phyloP scores from a whole-genome alignment of 2,888 invertebrate species.

The Loripinus fragilis region DNA sequence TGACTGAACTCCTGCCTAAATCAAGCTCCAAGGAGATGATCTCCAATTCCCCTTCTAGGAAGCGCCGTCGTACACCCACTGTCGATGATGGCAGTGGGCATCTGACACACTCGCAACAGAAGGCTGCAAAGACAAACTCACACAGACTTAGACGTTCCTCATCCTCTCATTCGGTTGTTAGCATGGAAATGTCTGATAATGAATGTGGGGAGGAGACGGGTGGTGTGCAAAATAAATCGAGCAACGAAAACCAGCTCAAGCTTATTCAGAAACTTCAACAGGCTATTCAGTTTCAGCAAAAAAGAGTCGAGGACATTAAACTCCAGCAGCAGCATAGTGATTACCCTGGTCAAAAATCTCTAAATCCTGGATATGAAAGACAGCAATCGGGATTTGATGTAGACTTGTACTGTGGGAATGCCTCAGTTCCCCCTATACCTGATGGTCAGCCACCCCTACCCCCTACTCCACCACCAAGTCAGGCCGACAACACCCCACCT shows the following conservation, averaged over 20 bases:
- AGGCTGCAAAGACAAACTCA: constrained; percentile 55
- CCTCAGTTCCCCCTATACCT: constrained; percentile 25
- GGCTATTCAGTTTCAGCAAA: constrained; percentile 41
- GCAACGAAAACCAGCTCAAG: constrained; percentile 22
- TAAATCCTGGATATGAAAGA: constrained; percentile 26
- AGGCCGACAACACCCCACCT: constrained; percentile 50
- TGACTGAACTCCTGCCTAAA: constrained; percentile 52
- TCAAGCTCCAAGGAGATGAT: constrained; percentile 27
- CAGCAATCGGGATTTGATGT: constrained; percentile 60
- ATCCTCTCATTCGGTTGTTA: constrained; percentile 64
- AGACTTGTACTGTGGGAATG: constrained; percentile 33
- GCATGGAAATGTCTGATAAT: constrained; percentile 67
- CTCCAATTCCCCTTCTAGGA: constrained; percentile 45
- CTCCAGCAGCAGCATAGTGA: constrained; percentile 25
- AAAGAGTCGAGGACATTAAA: constrained; percentile 30
- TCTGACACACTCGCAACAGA: constrained; percentile 44
- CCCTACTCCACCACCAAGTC: constrained; percentile 57
- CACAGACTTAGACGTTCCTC: constrained; percentile 53
- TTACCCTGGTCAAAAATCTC: neutral
- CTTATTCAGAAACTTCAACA: constrained; percentile 35
- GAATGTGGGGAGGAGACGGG: constrained; percentile 36
- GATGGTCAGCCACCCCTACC: constrained; percentile 40
- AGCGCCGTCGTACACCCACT: constrained; percentile 59
- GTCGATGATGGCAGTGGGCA: constrained; percentile 45
- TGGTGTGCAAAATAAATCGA: constrained; percentile 5